These are phyloP conservation scores for Rhinichthys klamathensis DNA, from an alignment of 2,113 vertebrate species.

Conservation along the genomic window DNA sequence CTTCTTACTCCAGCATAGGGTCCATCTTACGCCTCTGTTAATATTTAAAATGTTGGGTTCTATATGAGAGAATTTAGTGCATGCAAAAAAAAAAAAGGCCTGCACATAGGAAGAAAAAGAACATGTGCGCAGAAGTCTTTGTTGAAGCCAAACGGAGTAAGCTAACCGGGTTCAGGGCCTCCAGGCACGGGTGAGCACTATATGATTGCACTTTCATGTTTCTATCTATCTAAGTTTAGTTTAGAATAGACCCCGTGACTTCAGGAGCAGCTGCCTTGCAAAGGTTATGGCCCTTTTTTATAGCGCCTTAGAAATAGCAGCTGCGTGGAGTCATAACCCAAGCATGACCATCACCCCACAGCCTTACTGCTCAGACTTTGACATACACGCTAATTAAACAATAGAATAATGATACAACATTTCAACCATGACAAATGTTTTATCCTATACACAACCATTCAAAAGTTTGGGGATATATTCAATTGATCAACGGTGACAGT, in stretches of 20 bases:
- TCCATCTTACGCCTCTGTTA: too few species aligned
- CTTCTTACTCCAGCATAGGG: too few species aligned
- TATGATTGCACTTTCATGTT: constrained; percentile 53
- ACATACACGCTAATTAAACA: constrained; percentile 3
- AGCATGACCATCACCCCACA: neutral
- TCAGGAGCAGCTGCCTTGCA: constrained; percentile 54
- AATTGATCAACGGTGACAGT: neutral
- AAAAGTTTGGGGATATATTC: neutral
- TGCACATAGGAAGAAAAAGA: neutral
- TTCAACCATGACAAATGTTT: neutral
- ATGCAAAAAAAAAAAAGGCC: neutral
- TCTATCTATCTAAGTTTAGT: constrained; percentile 60
- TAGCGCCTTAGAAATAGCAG: constrained; percentile 55
- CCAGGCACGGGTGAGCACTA: neutral
- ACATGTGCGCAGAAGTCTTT: constrained; percentile 7
- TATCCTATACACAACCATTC: neutral
- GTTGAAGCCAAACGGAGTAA: constrained; percentile 6
- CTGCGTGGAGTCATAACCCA: constrained; percentile 35
- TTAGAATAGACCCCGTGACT: constrained; percentile 51
- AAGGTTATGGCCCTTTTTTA: constrained; percentile 57
- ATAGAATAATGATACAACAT: neutral
- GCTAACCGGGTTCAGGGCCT: constrained; percentile 22
- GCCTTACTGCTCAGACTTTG: neutral
- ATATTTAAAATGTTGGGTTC: too few species aligned
- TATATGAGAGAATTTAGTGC: neutral